phyloP scores from a whole-genome alignment of 1,140 invertebrate genomes.

The Drosophila eugracilis region DNA sequence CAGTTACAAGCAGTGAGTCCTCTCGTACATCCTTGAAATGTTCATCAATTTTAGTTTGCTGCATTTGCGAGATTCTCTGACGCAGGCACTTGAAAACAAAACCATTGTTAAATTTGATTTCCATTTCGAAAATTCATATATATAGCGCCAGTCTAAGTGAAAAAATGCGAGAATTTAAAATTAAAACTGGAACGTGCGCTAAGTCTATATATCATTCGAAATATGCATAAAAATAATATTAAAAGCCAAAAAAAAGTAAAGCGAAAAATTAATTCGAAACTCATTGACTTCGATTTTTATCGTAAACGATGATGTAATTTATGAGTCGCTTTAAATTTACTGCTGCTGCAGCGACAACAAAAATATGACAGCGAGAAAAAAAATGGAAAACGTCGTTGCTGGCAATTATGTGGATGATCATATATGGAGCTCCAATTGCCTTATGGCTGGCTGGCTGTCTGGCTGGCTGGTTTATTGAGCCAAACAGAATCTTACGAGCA shows the following conservation, averaged over 20 bases:
- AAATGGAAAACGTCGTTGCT: slow-evolving; percentile 49
- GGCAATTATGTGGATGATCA: slow-evolving; percentile 74
- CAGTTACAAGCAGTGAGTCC: slow-evolving; percentile 61
- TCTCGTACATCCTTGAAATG: slow-evolving; percentile 64
- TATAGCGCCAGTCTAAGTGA: neutral
- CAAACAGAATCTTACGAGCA: slow-evolving; percentile 36
- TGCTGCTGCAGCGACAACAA: slow-evolving; percentile 31
- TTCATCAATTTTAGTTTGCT: slow-evolving; percentile 75
- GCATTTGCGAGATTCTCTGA: slow-evolving; percentile 56
- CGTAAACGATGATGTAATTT: slow-evolving; percentile 78
- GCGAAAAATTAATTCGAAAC: slow-evolving; percentile 51
- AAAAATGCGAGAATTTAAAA: neutral
- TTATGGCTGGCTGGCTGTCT: too few species aligned
- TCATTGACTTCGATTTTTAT: slow-evolving; percentile 43
- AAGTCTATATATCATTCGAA: slow-evolving; percentile 18
- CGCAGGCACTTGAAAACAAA: slow-evolving; percentile 69
- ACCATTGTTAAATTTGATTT: slow-evolving; percentile 47
- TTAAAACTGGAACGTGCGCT: slow-evolving; percentile 11
- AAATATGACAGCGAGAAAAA: slow-evolving; percentile 44
- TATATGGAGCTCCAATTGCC: slow-evolving; percentile 75
- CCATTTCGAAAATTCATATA: slow-evolving; percentile 32
- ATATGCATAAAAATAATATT: slow-evolving; percentile 40
- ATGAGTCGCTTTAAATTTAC: slow-evolving; percentile 77
- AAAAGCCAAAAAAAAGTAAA: slow-evolving; percentile 14
- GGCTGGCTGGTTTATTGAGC: slow-evolving; percentile 26